Base-by-base conservation (phyloP, 2,797 vertebrate genomes). In the Hoplostethus atlanticus region DNA sequence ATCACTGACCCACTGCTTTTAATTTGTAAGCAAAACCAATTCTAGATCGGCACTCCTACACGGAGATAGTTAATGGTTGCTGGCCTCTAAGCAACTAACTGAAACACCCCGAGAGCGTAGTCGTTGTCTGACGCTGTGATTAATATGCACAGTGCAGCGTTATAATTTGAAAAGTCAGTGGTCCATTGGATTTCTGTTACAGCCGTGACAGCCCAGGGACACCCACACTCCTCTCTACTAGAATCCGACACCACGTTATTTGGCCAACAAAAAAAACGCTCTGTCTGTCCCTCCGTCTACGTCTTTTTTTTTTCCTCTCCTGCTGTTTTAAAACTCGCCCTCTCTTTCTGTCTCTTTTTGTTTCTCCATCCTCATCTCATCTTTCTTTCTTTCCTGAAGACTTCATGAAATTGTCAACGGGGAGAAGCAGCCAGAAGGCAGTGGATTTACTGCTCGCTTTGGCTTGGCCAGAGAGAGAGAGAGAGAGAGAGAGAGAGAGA, bases 161-260 rank as follows among this genome's bases (percentile, higher is more conserved):
- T 87, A 81, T 87, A 81, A 87, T 87, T 81, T 82, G 60, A 81
- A 76, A 81, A 91, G 78, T 84, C 71, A 88, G 75, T 64, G 85
- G 79, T 85, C 79, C 77, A 57, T 78, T 84, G 68, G 81, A 76
- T 84, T 84, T 84, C 85, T 84, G 80, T 85, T 81, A 74, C 53
- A 81, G 66, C 51, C 53, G 30, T 79, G 80, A 79, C 84, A 85
- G 60, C 65, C 50, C 54, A 10, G 54, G 80, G 76, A 81, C 80
- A 68, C 76, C 55, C 81, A 80, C 72, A 2, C 83, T 53, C 73
- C 80, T 83, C 52, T 79, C 15, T 44, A 46, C 47, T 51, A 87
- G 67, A 81, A 84, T 74, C 73, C 79, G 79, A 84, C 86, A 86
- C 68, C 50, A 0, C 38, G 28, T 54, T 75, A 58, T 79, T 73